These are phyloP conservation scores for Macrotis lagotis DNA, from an alignment of 2,113 vertebrate genomes.

Conservation along the genomic window DNA sequence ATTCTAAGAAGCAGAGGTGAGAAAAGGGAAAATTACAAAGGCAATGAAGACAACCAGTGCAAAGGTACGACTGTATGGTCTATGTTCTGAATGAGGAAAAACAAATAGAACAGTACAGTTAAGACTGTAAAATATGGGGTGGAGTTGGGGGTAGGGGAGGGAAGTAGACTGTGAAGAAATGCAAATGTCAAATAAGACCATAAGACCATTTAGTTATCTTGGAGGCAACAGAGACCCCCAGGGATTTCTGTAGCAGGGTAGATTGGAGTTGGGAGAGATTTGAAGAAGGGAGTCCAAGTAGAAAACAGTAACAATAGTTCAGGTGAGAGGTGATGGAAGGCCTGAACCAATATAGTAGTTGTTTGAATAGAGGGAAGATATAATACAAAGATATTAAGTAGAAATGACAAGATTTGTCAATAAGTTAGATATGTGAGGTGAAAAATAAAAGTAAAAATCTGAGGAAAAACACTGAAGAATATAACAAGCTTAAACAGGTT, in stretches of 20 bases:
- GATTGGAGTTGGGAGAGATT: neutral
- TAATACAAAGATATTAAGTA: neutral
- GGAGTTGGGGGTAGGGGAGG: too few species aligned
- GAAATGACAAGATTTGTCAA: neutral
- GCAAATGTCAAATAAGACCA: neutral
- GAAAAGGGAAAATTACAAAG: neutral
- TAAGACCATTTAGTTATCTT: neutral
- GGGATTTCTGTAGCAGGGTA: neutral
- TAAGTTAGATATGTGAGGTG: neutral
- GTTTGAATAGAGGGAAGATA: neutral
- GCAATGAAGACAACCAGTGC: neutral
- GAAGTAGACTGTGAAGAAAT: neutral
- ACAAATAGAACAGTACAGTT: neutral
- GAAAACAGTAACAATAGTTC: neutral
- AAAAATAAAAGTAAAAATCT: neutral
- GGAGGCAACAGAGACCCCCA: neutral
- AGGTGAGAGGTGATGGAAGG: neutral
- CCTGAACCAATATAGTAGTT: neutral
- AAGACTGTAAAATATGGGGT: neutral
- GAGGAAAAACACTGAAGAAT: neutral
- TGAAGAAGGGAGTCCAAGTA: neutral
- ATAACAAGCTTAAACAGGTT: constrained; percentile 19
- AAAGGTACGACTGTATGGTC: neutral
- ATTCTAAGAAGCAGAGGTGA: neutral
- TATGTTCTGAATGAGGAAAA: neutral